Conservation (phyloP, 1,140 invertebrate genomes). For the Eueides isabella region DNA sequence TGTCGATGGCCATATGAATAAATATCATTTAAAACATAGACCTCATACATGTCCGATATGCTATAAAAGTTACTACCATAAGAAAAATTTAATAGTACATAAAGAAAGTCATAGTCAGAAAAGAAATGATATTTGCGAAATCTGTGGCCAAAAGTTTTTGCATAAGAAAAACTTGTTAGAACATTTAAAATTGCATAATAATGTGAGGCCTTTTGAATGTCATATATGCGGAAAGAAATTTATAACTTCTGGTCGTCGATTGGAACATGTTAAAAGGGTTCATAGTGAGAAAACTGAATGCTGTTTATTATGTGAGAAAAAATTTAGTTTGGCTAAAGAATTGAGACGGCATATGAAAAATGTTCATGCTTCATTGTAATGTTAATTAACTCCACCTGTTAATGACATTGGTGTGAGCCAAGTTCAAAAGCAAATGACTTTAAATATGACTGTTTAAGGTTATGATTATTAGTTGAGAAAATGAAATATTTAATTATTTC, state of each 20-base stretch:
- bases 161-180: slow-evolving; percentile 56
- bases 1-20: slow-evolving; percentile 62
- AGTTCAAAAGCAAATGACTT: too few relatives aligned
- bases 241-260: slow-evolving; percentile 58
- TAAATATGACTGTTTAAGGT: too few relatives aligned
- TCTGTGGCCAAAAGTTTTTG: slow-evolving; percentile 57
- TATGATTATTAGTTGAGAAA: too few relatives aligned
- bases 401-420: too few relatives aligned
- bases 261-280: slow-evolving; percentile 60
- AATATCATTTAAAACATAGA: slow-evolving; percentile 54
- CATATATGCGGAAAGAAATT: slow-evolving; percentile 55
- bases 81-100: slow-evolving; percentile 62
- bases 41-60: slow-evolving; percentile 56
- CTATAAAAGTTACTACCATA: slow-evolving; percentile 63
- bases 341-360: slow-evolving; percentile 59
- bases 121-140: slow-evolving; percentile 58
- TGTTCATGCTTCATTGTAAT: slow-evolving; percentile 45
- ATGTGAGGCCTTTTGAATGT: slow-evolving; percentile 59
- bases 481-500: too few relatives aligned
- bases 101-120: slow-evolving; percentile 46
- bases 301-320: slow-evolving; percentile 62
- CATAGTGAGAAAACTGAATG: slow-evolving; percentile 53
- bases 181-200: slow-evolving; percentile 59
- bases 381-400: too few relatives aligned
- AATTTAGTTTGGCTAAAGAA: slow-evolving; percentile 61